Evolutionary conservation across 2,113 vertebrate genomes (phyloP).

Genomic region (Sorex fumeus): DNA sequence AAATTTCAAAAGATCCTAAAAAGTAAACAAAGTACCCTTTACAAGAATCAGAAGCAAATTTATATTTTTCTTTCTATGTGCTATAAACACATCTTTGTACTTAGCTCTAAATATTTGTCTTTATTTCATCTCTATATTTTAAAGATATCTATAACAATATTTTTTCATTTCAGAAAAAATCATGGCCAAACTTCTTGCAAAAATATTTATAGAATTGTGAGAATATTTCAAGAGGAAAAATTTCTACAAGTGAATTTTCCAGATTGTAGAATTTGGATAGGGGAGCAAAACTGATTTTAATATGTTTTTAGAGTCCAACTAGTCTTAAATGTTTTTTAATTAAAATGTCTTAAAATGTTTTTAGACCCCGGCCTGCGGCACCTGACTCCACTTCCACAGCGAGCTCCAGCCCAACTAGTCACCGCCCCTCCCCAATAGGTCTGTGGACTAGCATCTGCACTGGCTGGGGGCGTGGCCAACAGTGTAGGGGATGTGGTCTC

Average conservation of each 20-base stretch:
- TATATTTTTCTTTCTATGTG: neutral
- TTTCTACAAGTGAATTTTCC: neutral
- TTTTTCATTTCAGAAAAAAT: slow-evolving; percentile 27
- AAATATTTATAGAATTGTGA: neutral
- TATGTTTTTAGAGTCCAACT: no score
- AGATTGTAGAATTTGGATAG: neutral
- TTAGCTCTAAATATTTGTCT: neutral
- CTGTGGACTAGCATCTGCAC: no score
- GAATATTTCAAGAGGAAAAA: slow-evolving; percentile 27
- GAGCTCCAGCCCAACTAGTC: no score
- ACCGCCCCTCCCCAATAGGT: no score
- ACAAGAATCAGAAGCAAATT: neutral
- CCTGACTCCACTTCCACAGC: no score
- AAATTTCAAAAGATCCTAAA: neutral
- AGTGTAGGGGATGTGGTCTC: no score
- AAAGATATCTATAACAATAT: neutral
- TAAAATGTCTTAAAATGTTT: no score
- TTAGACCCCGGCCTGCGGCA: no score
- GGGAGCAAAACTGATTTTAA: neutral
- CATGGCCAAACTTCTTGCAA: neutral
- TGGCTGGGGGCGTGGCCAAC: no score
- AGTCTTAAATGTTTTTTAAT: no score
- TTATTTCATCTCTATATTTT: slow-evolving; percentile 7
- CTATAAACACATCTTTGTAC: neutral
- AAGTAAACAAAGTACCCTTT: neutral